Evolutionary conservation across 2,113 vertebrate species (phyloP).

Genomic region (Acanthisitta chloris): DNA sequence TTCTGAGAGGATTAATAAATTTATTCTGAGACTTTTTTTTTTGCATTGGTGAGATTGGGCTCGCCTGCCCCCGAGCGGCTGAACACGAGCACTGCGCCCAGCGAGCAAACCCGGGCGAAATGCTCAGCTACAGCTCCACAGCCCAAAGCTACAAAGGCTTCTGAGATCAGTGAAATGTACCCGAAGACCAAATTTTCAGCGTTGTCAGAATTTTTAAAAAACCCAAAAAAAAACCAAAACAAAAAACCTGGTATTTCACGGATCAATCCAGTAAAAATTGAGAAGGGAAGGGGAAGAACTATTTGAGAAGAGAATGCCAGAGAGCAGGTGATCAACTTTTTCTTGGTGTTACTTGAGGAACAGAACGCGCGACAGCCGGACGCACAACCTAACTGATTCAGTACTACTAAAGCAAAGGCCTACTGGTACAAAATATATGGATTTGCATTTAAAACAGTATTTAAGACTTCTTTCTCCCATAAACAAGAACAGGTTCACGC

Average conservation of each 20-base stretch:
- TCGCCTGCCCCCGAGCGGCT: background rate
- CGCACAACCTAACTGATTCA: constrained; percentile 18
- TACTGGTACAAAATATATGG: constrained; percentile 46
- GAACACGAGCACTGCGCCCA: background rate
- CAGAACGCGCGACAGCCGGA: constrained; percentile 6
- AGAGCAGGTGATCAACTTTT: background rate
- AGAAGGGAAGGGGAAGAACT: background rate
- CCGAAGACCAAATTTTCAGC: background rate
- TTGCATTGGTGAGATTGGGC: background rate
- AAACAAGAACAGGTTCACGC: constrained; percentile 35
- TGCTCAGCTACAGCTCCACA: too few species aligned
- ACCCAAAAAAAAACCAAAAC: too few species aligned
- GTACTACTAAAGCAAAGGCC: constrained; percentile 12
- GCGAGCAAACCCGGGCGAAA: too few species aligned
- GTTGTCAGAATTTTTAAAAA: background rate
- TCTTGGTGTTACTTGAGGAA: background rate
- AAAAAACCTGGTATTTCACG: background rate
- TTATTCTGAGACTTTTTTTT: background rate
- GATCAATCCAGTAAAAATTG: background rate
- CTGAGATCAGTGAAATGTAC: background rate
- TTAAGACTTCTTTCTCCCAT: constrained; percentile 41
- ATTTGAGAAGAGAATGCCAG: background rate
- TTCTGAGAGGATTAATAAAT: background rate
- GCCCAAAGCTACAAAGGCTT: background rate
- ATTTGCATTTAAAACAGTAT: constrained; percentile 49